Percentiles rank a stretch among this genome's conserved stretches.
phyloP scores from a whole-genome alignment of 1,140 invertebrate genomes.

The Cotesia vestalis region DNA sequence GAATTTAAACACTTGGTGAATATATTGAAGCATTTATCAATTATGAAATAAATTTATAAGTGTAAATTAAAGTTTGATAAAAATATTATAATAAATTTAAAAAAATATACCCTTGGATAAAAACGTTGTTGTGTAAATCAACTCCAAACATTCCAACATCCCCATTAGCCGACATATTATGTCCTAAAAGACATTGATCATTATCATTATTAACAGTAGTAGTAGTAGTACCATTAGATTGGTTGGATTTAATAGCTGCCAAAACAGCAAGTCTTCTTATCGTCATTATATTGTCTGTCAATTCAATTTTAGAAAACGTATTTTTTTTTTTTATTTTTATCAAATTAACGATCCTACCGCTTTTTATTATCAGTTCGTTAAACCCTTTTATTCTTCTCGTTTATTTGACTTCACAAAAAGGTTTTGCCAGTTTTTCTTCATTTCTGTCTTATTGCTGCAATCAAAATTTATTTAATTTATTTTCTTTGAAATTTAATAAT shows the following conservation, averaged over 20 bases:
- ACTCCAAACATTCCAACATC: conserved; percentile 50
- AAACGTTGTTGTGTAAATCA: conserved; percentile 68
- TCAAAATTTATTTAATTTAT: too few relatives aligned
- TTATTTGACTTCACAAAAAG: too few relatives aligned
- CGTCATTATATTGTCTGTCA: conserved; percentile 49
- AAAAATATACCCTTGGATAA: conserved; percentile 70
- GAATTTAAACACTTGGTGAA: too few relatives aligned
- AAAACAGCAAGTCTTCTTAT: conserved; percentile 60
- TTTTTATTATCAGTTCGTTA: too few relatives aligned
- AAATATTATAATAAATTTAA: conserved; percentile 7
- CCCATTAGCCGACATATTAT: conserved; percentile 52
- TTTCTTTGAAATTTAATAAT: too few relatives aligned
- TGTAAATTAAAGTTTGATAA: background rate
- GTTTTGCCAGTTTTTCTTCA: too few relatives aligned
- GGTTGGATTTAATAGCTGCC: conserved; percentile 45
- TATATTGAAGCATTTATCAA: too few relatives aligned
- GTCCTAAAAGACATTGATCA: conserved; percentile 45
- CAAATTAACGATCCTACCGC: too few relatives aligned
- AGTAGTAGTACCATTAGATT: conserved; percentile 34
- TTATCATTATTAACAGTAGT: conserved; percentile 40
- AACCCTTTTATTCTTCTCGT: too few relatives aligned
- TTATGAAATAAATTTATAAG: background rate
- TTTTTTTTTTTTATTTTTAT: background rate
- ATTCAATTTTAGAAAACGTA: background rate
- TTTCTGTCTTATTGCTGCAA: too few relatives aligned